Evolutionary conservation across 1,140 invertebrate genomes (phyloP).

Genomic region (Papilio polytes): DNA sequence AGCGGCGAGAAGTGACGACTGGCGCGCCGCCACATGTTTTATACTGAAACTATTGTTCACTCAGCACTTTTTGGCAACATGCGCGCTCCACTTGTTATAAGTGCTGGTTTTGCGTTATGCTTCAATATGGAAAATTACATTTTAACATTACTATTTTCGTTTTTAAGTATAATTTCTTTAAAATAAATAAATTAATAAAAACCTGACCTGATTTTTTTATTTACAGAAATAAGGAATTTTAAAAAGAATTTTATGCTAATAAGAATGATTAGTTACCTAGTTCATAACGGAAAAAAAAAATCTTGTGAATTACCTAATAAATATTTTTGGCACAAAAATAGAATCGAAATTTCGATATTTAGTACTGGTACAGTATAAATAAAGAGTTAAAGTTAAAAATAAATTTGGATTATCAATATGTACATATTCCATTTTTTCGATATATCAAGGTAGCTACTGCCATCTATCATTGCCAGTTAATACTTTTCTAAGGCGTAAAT

Average conservation of each 20-base stretch:
- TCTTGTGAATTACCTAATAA: no score
- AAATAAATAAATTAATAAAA: no score
- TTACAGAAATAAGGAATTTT: no score
- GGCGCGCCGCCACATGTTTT: slow-evolving; percentile 39
- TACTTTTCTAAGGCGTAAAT: background rate
- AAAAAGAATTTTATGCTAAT: no score
- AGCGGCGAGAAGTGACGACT: slow-evolving; percentile 12
- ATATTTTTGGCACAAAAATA: no score
- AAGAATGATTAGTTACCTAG: no score
- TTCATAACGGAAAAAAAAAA: no score
- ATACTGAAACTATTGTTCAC: slow-evolving; percentile 51
- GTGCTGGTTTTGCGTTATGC: slow-evolving; percentile 20
- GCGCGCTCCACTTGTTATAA: background rate
- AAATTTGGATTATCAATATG: background rate
- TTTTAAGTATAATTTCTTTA: no score
- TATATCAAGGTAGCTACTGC: background rate
- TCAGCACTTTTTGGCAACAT: slow-evolving; percentile 37
- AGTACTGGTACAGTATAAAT: no score
- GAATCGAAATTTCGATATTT: no score
- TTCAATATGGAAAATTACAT: background rate
- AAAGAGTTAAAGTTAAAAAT: background rate
- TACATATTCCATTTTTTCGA: background rate
- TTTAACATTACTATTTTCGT: background rate
- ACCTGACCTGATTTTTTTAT: no score
- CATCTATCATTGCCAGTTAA: background rate